Conservation (phyloP, 2,888 invertebrate species). For the Sinhomidia bicolor region DNA sequence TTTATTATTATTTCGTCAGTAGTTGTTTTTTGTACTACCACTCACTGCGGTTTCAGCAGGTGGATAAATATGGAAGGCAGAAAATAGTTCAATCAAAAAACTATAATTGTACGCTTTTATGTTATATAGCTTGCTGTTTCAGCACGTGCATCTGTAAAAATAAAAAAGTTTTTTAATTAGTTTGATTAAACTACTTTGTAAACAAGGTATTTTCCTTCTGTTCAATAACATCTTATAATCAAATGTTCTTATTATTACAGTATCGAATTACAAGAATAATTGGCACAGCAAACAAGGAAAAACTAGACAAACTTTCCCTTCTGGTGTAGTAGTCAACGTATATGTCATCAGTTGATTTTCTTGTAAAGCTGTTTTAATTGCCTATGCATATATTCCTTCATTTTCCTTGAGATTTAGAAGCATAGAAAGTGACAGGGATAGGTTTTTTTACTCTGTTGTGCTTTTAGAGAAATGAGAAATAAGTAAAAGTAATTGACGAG, state of each 20-base stretch:
- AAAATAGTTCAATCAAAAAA: too few species aligned
- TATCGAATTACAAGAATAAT: background rate
- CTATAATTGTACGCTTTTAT: too few species aligned
- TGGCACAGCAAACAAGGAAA: constrained; percentile 30
- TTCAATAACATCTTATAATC: background rate
- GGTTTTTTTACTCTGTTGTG: too few species aligned
- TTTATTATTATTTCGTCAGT: constrained; percentile 18
- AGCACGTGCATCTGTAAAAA: too few species aligned
- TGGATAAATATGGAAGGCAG: too few species aligned
- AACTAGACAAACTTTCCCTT: constrained; percentile 23
- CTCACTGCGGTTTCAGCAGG: background rate
- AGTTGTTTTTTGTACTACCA: background rate
- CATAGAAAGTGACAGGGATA: too few species aligned
- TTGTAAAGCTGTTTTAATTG: background rate
- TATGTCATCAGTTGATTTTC: background rate
- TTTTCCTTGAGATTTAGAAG: background rate
- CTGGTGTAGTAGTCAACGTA: too few species aligned
- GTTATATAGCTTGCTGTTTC: too few species aligned
- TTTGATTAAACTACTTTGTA: constrained; percentile 23
- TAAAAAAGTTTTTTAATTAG: constrained; percentile 43
- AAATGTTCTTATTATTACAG: too few species aligned
- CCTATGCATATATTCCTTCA: background rate
- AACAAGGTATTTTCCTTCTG: constrained; percentile 38
- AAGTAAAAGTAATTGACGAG: background rate
- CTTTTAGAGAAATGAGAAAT: background rate